Evolutionary conservation across 2,113 vertebrate species (phyloP).

Genomic region (Vanacampus margaritifer): DNA sequence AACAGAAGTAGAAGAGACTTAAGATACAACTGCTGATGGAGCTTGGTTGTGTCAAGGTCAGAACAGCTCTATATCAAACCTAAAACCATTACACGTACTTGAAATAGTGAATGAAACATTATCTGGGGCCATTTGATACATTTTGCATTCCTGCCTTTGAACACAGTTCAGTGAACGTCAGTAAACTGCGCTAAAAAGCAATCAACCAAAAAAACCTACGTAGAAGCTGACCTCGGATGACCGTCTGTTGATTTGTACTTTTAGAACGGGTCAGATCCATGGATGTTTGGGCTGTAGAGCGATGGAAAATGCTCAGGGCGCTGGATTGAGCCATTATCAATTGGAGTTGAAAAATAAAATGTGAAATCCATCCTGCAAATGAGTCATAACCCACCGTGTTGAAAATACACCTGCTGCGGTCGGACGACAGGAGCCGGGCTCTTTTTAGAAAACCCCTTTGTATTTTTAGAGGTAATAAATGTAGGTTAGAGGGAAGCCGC

Average conservation of each 20-base stretch:
- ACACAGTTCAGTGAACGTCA: neutral
- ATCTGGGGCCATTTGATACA: neutral
- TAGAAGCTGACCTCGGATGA: conserved; percentile 26
- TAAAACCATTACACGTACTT: conserved; percentile 1
- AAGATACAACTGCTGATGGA: conserved; percentile 23
- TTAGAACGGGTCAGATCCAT: conserved; percentile 3
- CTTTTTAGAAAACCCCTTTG: conserved; percentile 63
- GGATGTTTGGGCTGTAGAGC: neutral
- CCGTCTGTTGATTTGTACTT: conserved; percentile 16
- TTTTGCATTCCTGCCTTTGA: neutral
- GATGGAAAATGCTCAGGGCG: conserved; percentile 16
- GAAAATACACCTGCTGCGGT: conserved; percentile 49
- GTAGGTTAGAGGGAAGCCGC: conserved; percentile 58
- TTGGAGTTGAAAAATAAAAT: conserved; percentile 9
- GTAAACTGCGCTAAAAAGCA: neutral
- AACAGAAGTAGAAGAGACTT: conserved; percentile 30
- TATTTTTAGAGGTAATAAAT: conserved; percentile 75
- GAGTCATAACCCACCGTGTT: conserved; percentile 19
- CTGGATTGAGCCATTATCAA: conserved; percentile 4
- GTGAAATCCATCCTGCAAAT: conserved; percentile 18
- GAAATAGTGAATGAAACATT: neutral
- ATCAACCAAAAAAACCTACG: neutral
- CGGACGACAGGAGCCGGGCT: conserved; percentile 41
- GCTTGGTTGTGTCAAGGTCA: conserved; percentile 14
- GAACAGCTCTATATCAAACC: conserved; percentile 1